phyloP scores from a whole-genome alignment of 35 echinoderm and acorn worm species.

The Lytechinus pictus region DNA sequence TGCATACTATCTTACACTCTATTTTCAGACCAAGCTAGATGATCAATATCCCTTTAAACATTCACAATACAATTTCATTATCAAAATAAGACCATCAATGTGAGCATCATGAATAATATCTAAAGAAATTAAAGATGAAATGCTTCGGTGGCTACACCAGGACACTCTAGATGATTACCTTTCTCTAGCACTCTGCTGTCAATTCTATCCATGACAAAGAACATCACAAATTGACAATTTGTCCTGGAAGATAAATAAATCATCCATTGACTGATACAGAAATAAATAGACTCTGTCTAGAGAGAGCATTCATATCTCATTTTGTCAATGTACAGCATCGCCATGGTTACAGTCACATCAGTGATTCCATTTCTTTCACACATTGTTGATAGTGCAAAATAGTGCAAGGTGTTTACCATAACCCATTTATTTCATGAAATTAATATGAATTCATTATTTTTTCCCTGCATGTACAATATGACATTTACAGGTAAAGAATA shows the following conservation, averaged over 20 bases:
- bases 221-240: neutral
- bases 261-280: neutral
- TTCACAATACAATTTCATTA: neutral
- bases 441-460: neutral
- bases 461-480: neutral
- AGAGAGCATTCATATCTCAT: neutral
- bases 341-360: neutral
- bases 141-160: neutral
- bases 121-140: neutral
- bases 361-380: neutral
- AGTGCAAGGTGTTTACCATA: neutral
- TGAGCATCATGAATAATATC: neutral
- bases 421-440: neutral
- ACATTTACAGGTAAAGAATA: neutral
- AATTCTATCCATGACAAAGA: neutral
- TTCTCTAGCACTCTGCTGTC: neutral
- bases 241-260: neutral
- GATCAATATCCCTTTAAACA: neutral
- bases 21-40: neutral
- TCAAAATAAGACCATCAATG: neutral
- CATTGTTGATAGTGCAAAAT: neutral
- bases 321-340: neutral
- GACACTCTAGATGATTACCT: neutral
- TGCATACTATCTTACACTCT: neutral
- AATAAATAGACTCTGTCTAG: neutral